Base-by-base conservation (phyloP, 2,888 invertebrate species). In the Timema podura region DNA sequence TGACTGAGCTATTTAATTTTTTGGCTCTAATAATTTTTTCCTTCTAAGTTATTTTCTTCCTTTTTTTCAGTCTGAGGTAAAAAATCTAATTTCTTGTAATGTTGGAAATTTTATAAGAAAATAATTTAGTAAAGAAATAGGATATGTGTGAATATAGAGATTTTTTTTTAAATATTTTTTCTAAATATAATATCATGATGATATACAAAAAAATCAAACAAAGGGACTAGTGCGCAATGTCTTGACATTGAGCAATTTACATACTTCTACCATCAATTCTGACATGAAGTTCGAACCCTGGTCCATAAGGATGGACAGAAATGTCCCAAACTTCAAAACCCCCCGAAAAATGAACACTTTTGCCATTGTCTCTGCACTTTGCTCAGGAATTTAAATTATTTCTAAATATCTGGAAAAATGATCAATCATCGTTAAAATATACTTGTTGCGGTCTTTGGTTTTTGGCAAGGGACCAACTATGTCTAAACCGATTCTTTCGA, bases 391-490 rank as follows among this genome's bases (percentile, higher is more conserved):
- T 13, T 9, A 1, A 16, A 57, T 13, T 8, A 9, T 30, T n/a
- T 57, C n/a, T 9, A 15, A 57, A 57, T 57, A 57, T n/a, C 57
- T 11, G 30, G 15, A 16, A 30, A 57, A 57, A 1, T 57, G 30
- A n/a, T 57, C 57, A 8, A 45, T 51, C 10, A 59, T 64, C 11
- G 68, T 68, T n/a, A 72, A 45, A 13, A 70, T 47, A 57, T 67
- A 67, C 16, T 48, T 66, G 44, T 72, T 48, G 0, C 64, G 67
- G 44, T 64, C 44, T 9, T 68, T 46, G 15, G 74, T 74, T 48
- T 9, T 44, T 1, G 65, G 71, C 8, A 75, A 66, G n/a, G 76
- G 75, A 8, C 75, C 76, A 6, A 74, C 68, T 0, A 75, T 74
- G 48, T 75, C 74, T 45, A 75, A 61, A 0, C 73, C 61, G 6